Evolutionary conservation across 2,797 vertebrate genomes (phyloP).

Genomic region (Sarcophilus harrisii): DNA sequence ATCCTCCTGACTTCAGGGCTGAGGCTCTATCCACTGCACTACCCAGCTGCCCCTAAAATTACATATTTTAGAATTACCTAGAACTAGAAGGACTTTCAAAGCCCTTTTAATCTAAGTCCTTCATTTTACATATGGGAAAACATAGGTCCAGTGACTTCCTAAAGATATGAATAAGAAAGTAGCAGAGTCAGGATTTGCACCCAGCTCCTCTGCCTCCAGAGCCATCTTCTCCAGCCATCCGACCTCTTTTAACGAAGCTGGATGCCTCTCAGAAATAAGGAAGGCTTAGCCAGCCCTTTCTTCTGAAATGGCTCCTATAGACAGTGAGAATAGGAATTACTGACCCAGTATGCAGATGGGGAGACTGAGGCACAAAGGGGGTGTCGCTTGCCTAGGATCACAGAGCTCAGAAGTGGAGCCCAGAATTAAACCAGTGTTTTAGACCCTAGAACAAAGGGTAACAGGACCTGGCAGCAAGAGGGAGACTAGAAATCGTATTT

Average conservation of each 20-base stretch:
- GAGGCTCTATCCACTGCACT: too few relatives aligned
- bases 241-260: neutral
- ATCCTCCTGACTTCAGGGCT: too few relatives aligned
- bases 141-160: neutral
- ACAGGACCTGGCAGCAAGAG: neutral
- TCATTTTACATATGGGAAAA: conserved; percentile 1
- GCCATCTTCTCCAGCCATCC: neutral
- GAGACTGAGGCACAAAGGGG: neutral
- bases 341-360: neutral
- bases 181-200: neutral
- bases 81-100: neutral
- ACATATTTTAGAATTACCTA: neutral
- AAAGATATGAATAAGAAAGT: neutral
- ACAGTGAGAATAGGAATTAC: neutral
- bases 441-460: neutral
- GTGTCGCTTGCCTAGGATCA: neutral
- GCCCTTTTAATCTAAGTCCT: neutral
- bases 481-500: neutral
- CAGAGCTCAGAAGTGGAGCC: neutral
- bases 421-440: neutral
- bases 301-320: neutral
- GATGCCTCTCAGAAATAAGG: neutral
- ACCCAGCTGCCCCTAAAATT: too few relatives aligned
- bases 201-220: neutral
- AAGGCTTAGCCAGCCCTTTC: neutral